Percentiles rank a stretch among this genome's conserved stretches.
These are phyloP conservation scores for Linhomoeus sp. DNA, from an alignment of 2,888 invertebrate species.

Conservation along the genomic window DNA sequence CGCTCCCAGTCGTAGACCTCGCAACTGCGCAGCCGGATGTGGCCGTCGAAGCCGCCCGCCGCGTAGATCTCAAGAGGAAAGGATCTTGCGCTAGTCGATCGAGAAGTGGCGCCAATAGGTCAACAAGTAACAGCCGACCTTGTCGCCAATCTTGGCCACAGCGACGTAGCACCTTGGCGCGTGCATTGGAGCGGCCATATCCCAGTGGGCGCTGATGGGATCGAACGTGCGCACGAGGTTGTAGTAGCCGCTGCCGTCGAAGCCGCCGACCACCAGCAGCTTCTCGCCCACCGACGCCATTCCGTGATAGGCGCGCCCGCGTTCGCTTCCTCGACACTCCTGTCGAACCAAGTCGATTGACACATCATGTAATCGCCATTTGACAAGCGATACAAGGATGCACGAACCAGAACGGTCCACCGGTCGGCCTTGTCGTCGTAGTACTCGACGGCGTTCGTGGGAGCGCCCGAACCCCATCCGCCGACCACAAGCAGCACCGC, in stretches of 20 bases:
- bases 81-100: slow-evolving; percentile 34
- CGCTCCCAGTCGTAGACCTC: slow-evolving; percentile 38
- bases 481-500: slow-evolving; percentile 36
- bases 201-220: slow-evolving; percentile 1
- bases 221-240: slow-evolving; percentile 14
- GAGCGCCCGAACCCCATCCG: slow-evolving; percentile 50
- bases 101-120: background rate
- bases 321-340: slow-evolving; percentile 43
- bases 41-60: slow-evolving; percentile 33
- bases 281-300: slow-evolving; percentile 31
- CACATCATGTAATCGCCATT: background rate
- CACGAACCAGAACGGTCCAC: background rate
- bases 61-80: slow-evolving; percentile 28
- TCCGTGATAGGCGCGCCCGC: slow-evolving; percentile 56
- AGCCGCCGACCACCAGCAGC: slow-evolving; percentile 34
- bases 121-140: slow-evolving; percentile 39
- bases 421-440: slow-evolving; percentile 26
- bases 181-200: slow-evolving; percentile 5
- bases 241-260: slow-evolving; percentile 31
- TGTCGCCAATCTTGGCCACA: slow-evolving; percentile 50
- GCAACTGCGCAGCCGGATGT: slow-evolving; percentile 61
- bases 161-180: slow-evolving; percentile 54
- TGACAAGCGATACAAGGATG: background rate
- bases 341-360: slow-evolving; percentile 21
- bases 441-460: slow-evolving; percentile 43